A percentile compares a stretch with the other conserved stretches of the same genome.
Conservation (phyloP, 1,140 invertebrate species). For the Drosophila prosaltans region DNA sequence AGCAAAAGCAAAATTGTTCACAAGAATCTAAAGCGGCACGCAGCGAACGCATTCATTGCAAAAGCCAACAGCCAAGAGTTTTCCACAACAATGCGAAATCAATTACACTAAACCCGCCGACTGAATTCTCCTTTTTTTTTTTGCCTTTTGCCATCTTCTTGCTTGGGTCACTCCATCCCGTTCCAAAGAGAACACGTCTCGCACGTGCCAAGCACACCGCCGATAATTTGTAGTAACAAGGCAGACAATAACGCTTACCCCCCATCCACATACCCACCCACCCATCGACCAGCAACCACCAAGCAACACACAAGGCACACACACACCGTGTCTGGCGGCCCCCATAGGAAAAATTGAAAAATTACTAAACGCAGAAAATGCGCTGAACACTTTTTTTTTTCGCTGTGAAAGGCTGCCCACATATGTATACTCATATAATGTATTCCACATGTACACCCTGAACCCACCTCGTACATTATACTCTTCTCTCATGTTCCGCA, state of each 20-base stretch:
- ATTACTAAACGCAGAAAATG: slow-evolving; percentile 57
- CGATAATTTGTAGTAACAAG: slow-evolving; percentile 79
- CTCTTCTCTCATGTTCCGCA: background rate
- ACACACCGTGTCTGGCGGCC: background rate
- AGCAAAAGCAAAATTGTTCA: slow-evolving; percentile 28
- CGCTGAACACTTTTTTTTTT: slow-evolving; percentile 27
- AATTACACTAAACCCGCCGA: slow-evolving; percentile 66
- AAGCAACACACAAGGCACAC: background rate
- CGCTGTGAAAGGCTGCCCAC: slow-evolving; percentile 29
- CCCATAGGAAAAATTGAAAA: slow-evolving; percentile 55
- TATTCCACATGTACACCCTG: slow-evolving; percentile 24
- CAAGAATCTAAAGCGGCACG: slow-evolving; percentile 56
- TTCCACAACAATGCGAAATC: slow-evolving; percentile 67
- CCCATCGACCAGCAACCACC: slow-evolving; percentile 57
- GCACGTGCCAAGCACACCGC: slow-evolving; percentile 68
- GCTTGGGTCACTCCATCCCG: background rate
- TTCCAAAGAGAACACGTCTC: slow-evolving; percentile 22
- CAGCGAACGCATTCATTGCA: slow-evolving; percentile 77
- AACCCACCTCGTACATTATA: background rate
- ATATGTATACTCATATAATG: no score
- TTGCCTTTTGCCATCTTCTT: no score
- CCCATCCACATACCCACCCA: slow-evolving; percentile 17
- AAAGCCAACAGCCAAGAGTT: slow-evolving; percentile 12
- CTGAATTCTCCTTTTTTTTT: background rate
- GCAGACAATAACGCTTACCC: slow-evolving; percentile 36